Conservation (phyloP, 1,140 invertebrate genomes). For the Eueides isabella region DNA sequence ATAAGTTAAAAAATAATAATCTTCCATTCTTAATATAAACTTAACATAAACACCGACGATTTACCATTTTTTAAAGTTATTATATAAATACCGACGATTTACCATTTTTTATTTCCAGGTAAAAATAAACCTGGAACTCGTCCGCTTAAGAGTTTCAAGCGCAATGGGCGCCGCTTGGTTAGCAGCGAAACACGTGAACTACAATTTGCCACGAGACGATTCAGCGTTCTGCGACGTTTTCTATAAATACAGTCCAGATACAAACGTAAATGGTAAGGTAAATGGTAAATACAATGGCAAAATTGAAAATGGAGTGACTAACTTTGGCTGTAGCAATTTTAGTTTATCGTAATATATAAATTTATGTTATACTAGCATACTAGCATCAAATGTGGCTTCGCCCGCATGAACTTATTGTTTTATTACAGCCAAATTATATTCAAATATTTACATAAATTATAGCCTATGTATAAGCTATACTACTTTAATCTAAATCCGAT, state of each 20-base stretch:
- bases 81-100: no score
- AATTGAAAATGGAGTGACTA: conserved; percentile 35
- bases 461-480: no score
- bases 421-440: no score
- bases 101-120: conserved; percentile 50
- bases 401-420: no score
- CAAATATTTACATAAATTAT: no score
- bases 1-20: no score
- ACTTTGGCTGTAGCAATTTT: conserved; percentile 52
- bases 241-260: conserved; percentile 60
- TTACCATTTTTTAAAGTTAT: no score
- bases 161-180: conserved; percentile 74
- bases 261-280: conserved; percentile 40
- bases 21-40: no score
- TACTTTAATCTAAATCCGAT: no score
- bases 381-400: no score
- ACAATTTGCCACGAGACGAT: conserved; percentile 65
- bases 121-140: conserved; percentile 61
- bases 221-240: conserved; percentile 65
- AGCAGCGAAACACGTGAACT: conserved; percentile 63
- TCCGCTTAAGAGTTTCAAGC: conserved; percentile 66
- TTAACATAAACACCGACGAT: no score
- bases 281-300: conserved; percentile 48
- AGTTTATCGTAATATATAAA: background rate
- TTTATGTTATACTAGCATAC: background rate